phyloP scores from a whole-genome alignment of 1,140 invertebrate genomes.

The Bradysia coprophila region DNA sequence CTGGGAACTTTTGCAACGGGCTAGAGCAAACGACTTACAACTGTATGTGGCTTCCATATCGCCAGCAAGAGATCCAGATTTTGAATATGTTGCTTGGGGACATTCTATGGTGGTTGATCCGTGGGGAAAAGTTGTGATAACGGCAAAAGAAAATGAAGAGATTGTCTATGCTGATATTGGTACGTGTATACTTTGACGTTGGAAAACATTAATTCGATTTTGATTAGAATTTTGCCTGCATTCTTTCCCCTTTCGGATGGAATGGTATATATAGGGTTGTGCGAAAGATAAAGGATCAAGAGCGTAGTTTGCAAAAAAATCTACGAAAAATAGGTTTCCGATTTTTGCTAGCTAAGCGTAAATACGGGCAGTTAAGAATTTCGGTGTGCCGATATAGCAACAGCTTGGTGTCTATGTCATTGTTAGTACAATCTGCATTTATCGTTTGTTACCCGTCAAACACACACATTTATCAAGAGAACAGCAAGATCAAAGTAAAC shows the following conservation, averaged over 20 bases:
- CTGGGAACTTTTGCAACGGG: slow-evolving; percentile 68
- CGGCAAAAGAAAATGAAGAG: slow-evolving; percentile 49
- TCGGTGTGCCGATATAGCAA: too few relatives aligned
- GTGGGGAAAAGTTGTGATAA: slow-evolving; percentile 62
- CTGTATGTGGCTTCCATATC: slow-evolving; percentile 52
- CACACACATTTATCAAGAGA: too few relatives aligned
- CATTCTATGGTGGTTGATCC: slow-evolving; percentile 73
- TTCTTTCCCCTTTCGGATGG: neutral
- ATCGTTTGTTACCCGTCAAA: too few relatives aligned
- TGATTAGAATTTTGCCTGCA: neutral
- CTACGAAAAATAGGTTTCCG: too few relatives aligned
- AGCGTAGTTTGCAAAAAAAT: too few relatives aligned
- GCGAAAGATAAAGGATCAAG: too few relatives aligned
- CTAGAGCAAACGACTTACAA: slow-evolving; percentile 76
- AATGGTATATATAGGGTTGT: too few relatives aligned
- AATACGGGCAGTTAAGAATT: too few relatives aligned
- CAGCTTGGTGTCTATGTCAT: too few relatives aligned
- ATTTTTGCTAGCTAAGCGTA: too few relatives aligned
- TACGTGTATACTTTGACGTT: slow-evolving; percentile 9
- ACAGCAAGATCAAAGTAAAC: too few relatives aligned
- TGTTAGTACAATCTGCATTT: too few relatives aligned
- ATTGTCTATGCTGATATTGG: slow-evolving; percentile 57
- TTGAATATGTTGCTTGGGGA: slow-evolving; percentile 75
- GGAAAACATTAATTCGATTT: neutral
- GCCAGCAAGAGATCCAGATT: slow-evolving; percentile 50